These are phyloP conservation scores for Gadopsis bispinosus DNA, from an alignment of 2,797 vertebrate genomes.

Conservation along the genomic window DNA sequence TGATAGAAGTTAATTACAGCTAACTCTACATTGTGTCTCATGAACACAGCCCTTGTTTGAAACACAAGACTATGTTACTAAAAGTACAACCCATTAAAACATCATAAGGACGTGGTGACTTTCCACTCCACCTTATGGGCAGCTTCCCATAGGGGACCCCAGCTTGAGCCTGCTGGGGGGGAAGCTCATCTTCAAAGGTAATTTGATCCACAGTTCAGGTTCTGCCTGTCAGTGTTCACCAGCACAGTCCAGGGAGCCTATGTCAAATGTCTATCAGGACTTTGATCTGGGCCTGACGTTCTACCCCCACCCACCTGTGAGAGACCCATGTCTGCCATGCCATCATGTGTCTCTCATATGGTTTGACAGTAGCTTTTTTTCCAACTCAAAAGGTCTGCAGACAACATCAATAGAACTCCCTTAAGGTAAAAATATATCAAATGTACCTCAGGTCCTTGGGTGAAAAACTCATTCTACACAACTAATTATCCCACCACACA, in stretches of 20 bases:
- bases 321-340: conserved; percentile 42
- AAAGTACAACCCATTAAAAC: conserved; percentile 15
- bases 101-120: conserved; percentile 40
- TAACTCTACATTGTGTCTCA: background rate
- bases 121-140: conserved; percentile 32
- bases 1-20: background rate
- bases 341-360: conserved; percentile 35
- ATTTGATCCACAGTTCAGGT: conserved; percentile 77
- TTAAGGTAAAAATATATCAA: conserved; percentile 22
- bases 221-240: conserved; percentile 67
- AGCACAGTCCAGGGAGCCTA: conserved; percentile 58
- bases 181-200: conserved; percentile 82
- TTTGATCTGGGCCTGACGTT: conserved; percentile 73
- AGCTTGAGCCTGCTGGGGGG: conserved; percentile 43
- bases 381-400: conserved; percentile 44
- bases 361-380: conserved; percentile 55
- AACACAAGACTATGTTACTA: background rate
- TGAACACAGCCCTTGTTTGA: background rate
- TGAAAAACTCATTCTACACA: conserved; percentile 33
- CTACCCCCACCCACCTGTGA: conserved; percentile 58
- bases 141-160: conserved; percentile 55
- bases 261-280: conserved; percentile 75
- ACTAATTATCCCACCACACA: conserved; percentile 33
- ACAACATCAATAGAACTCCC: conserved; percentile 40
- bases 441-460: conserved; percentile 20